Conservation (phyloP, 1,140 invertebrate species). For the Myzus persicae region DNA sequence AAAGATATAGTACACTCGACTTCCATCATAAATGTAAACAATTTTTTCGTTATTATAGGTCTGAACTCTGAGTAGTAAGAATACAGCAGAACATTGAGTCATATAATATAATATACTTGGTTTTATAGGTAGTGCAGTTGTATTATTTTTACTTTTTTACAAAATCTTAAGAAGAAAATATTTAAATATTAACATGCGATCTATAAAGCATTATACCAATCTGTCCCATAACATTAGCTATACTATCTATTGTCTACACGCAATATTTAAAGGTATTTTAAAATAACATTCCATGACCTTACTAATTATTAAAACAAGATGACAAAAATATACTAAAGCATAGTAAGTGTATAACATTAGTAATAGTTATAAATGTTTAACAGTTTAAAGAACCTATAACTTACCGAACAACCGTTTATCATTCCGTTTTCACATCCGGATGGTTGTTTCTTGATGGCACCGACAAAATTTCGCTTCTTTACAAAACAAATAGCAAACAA, state of each 20-base stretch:
- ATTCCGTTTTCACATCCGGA: constrained; percentile 46
- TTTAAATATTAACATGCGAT: background rate
- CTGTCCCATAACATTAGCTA: background rate
- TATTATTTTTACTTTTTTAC: background rate
- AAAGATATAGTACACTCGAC: background rate
- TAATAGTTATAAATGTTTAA: constrained; percentile 10
- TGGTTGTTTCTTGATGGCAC: constrained; percentile 40
- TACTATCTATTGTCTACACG: constrained; percentile 17
- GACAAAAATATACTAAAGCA: background rate
- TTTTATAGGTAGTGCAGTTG: no score
- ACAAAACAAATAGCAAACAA: constrained; percentile 51
- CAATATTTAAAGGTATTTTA: constrained; percentile 17
- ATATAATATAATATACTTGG: no score
- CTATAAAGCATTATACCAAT: background rate
- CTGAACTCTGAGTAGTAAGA: background rate
- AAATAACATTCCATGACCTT: background rate
- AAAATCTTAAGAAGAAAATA: background rate
- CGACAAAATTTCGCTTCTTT: constrained; percentile 53
- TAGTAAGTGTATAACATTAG: background rate
- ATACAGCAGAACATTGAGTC: background rate
- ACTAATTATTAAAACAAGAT: background rate
- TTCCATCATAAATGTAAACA: background rate
- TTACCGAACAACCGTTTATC: constrained; percentile 53
- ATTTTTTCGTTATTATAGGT: background rate
- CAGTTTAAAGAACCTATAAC: constrained; percentile 10